Evolutionary conservation across 2,888 invertebrate genomes (phyloP).

Genomic region (Cryptocephalus moraei): DNA sequence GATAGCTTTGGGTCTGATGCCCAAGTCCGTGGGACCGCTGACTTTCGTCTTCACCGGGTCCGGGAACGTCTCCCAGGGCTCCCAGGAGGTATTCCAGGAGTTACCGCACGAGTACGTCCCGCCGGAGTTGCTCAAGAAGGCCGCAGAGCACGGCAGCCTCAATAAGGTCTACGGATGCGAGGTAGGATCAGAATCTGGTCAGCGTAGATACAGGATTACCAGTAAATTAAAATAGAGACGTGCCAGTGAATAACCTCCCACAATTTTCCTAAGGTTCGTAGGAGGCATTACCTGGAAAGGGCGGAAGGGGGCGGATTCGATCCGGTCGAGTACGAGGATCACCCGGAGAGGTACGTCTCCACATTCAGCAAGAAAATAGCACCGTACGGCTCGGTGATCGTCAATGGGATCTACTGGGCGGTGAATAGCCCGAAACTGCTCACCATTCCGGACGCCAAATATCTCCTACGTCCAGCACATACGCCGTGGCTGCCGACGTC

Average conservation of each 20-base stretch:
- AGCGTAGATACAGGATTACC: no score
- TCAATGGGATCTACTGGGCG: constrained; percentile 99
- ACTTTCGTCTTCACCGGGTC: constrained; percentile 98
- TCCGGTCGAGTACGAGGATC: constrained; percentile 75
- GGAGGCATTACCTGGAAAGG: constrained; percentile 86
- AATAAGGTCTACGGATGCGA: constrained; percentile 96
- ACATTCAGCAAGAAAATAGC: constrained; percentile 95
- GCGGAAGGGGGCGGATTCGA: constrained; percentile 91
- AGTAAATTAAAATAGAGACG: no score
- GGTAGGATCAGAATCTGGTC: no score
- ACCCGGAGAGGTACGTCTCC: constrained; percentile 90
- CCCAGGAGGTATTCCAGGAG: constrained; percentile 91
- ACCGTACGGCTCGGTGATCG: constrained; percentile 91
- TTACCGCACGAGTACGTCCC: constrained; percentile 96
- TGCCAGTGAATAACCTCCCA: no score
- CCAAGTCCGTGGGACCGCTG: constrained; percentile 92
- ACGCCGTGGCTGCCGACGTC: constrained; percentile 91
- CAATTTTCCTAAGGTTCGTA: constrained; percentile 47
- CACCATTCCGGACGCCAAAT: constrained; percentile 97
- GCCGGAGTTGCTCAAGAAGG: constrained; percentile 88
- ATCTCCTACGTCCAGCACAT: constrained; percentile 74
- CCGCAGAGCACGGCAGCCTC: constrained; percentile 91
- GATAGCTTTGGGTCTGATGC: constrained; percentile 90
- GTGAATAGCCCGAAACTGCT: constrained; percentile 91
- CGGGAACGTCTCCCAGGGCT: constrained; percentile 89